Base-by-base conservation (phyloP, 1,140 invertebrate genomes). In the Heterodera carotae region DNA sequence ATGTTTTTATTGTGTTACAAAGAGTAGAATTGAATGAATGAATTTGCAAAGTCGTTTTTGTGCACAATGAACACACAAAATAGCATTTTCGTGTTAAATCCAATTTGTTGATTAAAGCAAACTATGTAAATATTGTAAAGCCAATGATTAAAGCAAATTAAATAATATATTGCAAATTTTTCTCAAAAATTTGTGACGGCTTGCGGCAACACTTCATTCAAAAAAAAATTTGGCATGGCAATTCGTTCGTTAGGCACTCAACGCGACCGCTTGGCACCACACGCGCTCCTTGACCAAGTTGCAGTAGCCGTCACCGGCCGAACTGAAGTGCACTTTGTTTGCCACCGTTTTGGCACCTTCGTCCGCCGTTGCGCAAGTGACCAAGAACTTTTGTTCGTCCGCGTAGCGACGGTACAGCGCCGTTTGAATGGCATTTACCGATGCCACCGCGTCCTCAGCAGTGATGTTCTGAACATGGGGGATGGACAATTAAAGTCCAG, bases 261-360 rank as follows among this genome's bases (percentile, higher is more conserved):
- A 15, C 27, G 76, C 66, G 33, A 74, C 69, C 5, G 68, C 76
- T 64, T 77, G 76, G 69, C 76, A 77, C 75, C 75, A 77, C 25
- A 72, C 62, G 33, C 66, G 27, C 39, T 71, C 67, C 66, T 77
- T 77, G 2, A 60, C 33, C 31, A 62, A 22, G 66, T 77, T 68
- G 31, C 76, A 77, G 64, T 77, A 77, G 12, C 67, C 76, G 72
- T 77, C 69, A 12, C 76, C 76, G 39, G 39, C 34, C 7, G 64
- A 69, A 22, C 69, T 75, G 56, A 77, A 62, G 53, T 72, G 68
- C 43, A 77, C 68, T 71, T 77, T 75, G 64, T 74, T 74, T 34
- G 68, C 69, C 56, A 29, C 12, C 25, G 18, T 36, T 59, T 77
- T 77, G 39, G n/a, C 33, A 2, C 27, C 29, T 31, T 77, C 66